Base-by-base conservation (phyloP, 2,888 invertebrate species). In the Eumacrocentrus americanus region DNA sequence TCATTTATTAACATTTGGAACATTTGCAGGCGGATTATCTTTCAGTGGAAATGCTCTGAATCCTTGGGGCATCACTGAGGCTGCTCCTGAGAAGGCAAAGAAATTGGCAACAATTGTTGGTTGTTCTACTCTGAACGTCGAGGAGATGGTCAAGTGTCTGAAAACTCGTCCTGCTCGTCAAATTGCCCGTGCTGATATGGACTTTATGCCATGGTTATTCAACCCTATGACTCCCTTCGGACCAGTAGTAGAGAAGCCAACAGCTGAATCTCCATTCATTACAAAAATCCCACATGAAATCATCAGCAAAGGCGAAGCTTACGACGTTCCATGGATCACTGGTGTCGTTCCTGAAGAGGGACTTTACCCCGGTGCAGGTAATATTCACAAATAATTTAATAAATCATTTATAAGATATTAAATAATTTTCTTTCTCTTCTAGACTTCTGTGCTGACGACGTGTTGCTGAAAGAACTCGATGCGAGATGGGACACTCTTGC, bases 141-240 rank as follows among this genome's bases (percentile, higher is more conserved):
- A 77, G 51, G 83, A 84, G 22, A 84, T 91, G 80, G 81, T 89
- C 0, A 83, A 86, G 6, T 91, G 91, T 72, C 81, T 91, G 40
- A 85, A 84, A 69, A 81, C 83, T 64, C 83, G 88, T 47, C 86
- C 89, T 0, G 88, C 84, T 0, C 82, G 83, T 37, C 82, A 85
- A 48, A 81, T 91, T 20, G 88, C 89, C 1, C 81, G 84, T 53
- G 84, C 86, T 0, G 83, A 78, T 73, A 83, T 72, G 81, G 82
- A 86, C 71, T 88, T 86, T 80, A 85, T 83, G 82, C 83, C 84
- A 20, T 86, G 84, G 82, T 77, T 87, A 12, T 88, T 88, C 70
- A 86, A 87, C 75, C 86, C 91, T 62, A 89, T 89, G 74, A 85
- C 89, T 0, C 88, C 89, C 0, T 91, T 91, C 75, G 89, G 88